These are phyloP conservation scores for Peromyscus californicus DNA, from an alignment of 2,113 vertebrate genomes.

Conservation along the genomic window DNA sequence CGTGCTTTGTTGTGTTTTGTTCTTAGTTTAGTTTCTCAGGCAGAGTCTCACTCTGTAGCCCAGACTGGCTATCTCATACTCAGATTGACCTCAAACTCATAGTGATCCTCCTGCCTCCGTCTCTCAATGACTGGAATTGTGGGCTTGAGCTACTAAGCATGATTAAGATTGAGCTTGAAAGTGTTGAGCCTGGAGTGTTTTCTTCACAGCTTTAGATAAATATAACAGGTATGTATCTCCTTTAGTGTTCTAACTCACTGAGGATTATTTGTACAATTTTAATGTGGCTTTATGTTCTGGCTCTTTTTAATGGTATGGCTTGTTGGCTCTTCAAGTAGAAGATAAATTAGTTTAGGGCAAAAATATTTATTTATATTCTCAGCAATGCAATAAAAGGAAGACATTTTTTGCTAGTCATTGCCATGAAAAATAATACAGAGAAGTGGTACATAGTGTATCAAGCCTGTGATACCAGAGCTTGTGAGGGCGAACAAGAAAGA, in stretches of 20 bases:
- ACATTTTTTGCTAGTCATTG: neutral
- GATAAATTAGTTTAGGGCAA: neutral
- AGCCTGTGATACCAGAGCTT: neutral
- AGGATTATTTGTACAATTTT: neutral
- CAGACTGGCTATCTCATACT: neutral
- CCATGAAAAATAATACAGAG: constrained; percentile 1
- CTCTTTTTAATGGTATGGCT: neutral
- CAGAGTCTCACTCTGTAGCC: neutral
- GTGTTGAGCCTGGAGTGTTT: neutral
- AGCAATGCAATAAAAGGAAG: neutral
- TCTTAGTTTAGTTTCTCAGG: neutral
- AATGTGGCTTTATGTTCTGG: neutral
- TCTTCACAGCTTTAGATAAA: neutral
- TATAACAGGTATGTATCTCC: neutral
- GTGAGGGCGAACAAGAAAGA: neutral
- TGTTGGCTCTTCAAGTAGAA: neutral
- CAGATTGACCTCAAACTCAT: neutral
- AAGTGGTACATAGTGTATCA: too few species aligned
- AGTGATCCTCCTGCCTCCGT: neutral
- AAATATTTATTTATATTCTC: neutral
- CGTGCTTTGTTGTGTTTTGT: neutral
- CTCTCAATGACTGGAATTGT: neutral
- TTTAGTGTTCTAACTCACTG: neutral
- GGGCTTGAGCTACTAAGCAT: neutral
- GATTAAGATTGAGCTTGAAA: neutral